Evolutionary conservation across 2,888 invertebrate genomes (phyloP).

Genomic region (Calameuta filiformis): DNA sequence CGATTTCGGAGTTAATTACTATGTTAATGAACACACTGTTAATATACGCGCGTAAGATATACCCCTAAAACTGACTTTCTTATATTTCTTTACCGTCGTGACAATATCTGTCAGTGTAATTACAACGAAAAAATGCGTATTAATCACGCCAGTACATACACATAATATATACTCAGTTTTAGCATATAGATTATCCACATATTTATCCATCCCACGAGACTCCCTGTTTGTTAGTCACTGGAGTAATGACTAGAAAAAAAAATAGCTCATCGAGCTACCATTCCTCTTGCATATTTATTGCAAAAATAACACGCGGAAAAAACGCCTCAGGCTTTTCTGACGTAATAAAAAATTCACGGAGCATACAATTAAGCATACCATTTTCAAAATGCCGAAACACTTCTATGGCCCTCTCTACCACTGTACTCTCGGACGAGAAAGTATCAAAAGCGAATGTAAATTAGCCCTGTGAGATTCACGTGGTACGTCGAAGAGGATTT

Average conservation of each 20-base stretch:
- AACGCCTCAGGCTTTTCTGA: too few species aligned
- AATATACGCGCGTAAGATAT: not conserved
- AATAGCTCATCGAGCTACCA: conserved; percentile 22
- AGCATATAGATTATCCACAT: too few species aligned
- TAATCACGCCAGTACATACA: not conserved
- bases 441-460: not conserved
- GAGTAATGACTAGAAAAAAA: not conserved
- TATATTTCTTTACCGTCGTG: conserved; percentile 33
- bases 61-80: conserved; percentile 3
- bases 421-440: not conserved
- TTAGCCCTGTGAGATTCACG: not conserved
- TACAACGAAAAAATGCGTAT: conserved; percentile 24
- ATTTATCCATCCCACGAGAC: too few species aligned
- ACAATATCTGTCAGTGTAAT: conserved; percentile 43
- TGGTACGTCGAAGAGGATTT: not conserved
- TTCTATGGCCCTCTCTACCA: not conserved
- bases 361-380: not conserved
- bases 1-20: too few species aligned
- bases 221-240: not conserved
- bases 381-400: not conserved
- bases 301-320: not conserved
- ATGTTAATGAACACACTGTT: too few species aligned
- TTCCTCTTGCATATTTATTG: conserved; percentile 15
- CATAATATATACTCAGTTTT: too few species aligned
- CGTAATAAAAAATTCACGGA: not conserved